phyloP scores from a whole-genome alignment of 2,888 invertebrate species.

The Eupithecia centaureata region DNA sequence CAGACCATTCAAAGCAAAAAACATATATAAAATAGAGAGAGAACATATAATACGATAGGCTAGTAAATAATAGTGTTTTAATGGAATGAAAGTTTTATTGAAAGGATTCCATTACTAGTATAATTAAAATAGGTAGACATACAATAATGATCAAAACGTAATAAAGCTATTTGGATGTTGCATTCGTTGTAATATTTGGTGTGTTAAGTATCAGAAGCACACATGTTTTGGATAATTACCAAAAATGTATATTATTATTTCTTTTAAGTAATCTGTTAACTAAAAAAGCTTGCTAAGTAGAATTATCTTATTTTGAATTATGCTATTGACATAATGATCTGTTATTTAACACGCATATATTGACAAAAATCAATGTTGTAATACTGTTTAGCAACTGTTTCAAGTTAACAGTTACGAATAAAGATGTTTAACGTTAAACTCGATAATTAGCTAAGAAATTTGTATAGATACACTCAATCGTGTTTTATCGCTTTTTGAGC shows the following conservation, averaged over 20 bases:
- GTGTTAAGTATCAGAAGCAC: slow-evolving; percentile 17
- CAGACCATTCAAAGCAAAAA: slow-evolving; percentile 34
- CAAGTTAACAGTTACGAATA: background rate
- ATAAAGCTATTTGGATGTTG: slow-evolving; percentile 34
- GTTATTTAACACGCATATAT: too few relatives aligned
- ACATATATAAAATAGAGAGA: slow-evolving; percentile 15
- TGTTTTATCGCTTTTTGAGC: background rate
- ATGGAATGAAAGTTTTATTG: slow-evolving; percentile 14
- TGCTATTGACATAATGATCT: background rate
- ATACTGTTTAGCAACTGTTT: background rate
- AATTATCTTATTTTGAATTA: background rate
- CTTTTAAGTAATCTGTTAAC: background rate
- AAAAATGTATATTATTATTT: background rate
- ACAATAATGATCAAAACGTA: slow-evolving; percentile 25
- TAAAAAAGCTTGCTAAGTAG: background rate
- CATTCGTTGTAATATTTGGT: slow-evolving; percentile 44
- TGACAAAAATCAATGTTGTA: too few relatives aligned
- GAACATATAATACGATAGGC: slow-evolving; percentile 17
- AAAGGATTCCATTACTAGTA: slow-evolving; percentile 24
- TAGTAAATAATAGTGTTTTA: slow-evolving; percentile 5
- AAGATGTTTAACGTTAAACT: background rate
- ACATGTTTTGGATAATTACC: background rate
- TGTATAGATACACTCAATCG: background rate
- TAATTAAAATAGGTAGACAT: slow-evolving; percentile 19
- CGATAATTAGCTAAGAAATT: background rate